Base-by-base conservation (phyloP, 2,888 invertebrate species). In the Lydus trimaculatus region DNA sequence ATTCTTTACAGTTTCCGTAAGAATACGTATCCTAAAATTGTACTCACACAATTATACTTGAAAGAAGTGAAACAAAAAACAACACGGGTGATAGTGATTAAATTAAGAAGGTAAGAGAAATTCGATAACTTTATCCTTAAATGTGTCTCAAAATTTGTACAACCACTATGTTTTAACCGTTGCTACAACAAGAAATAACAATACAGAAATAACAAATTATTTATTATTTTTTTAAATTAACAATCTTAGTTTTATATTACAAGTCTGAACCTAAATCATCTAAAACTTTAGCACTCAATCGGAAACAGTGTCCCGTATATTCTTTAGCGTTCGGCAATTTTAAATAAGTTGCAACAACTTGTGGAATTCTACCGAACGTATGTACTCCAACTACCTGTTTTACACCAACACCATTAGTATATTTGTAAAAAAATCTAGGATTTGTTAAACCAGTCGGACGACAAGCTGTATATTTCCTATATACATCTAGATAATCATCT, bases 301-400 rank as follows among this genome's bases (percentile, higher is more conserved):
- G 58, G 52, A 64, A 64, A 20, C 64, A 31, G 58, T 68, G 70
- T 8, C 70, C 72, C 11, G 70, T 72, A 39, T 72, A 72, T 31
- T 62, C 58, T 33, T 36, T 62, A 15, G 61, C 17, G 66, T 70
- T 58, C n/a, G 64, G 59, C 20, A 70, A 61, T 61, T 67, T 66
- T 36, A 72, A 64, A 62, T 48, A 72, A 1, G 15, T 58, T 0
- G 70, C 72, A 17, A 67, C 58, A 25, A 64, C 36, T 39, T 63
- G 64, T 13, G 64, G 43, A 13, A 72, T 61, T 20, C 48, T 61
- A n/a, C 64, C 62, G 56, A 72, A 48, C 39, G 64, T 72, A 62
- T 72, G 63, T 43, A 70, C 64, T 11, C 72, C 70, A 5, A 70
- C 61, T 4, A 64, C 64, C 5, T 33, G 48, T 31, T 23, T 56